Evolutionary conservation across 2,888 invertebrate species (phyloP).

Genomic region (Fragum sueziense): DNA sequence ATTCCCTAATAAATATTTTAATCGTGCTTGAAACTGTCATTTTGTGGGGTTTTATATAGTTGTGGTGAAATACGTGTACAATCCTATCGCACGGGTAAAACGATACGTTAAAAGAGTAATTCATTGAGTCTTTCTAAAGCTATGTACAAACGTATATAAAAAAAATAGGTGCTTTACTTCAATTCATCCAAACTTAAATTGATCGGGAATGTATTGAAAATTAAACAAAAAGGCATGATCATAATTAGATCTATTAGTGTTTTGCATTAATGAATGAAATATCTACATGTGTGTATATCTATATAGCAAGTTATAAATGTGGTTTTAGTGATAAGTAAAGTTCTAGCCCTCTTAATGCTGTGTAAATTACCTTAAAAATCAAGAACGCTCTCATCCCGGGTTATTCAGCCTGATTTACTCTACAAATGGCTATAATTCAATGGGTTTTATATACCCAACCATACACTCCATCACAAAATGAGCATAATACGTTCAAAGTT

Average conservation of each 20-base stretch:
- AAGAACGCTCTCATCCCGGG: conserved; percentile 5
- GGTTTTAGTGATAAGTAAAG: too few species aligned
- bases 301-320: too few species aligned
- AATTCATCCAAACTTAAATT: too few species aligned
- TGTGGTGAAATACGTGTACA: too few species aligned
- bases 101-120: too few species aligned
- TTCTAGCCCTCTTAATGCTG: background rate
- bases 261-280: too few species aligned
- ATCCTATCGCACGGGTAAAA: too few species aligned
- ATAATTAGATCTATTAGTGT: too few species aligned
- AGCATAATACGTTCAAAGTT: too few species aligned
- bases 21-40: conserved; percentile 1
- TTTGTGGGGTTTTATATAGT: background rate
- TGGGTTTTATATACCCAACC: background rate
- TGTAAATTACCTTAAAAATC: conserved; percentile 25
- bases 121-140: background rate
- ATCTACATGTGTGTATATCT: too few species aligned
- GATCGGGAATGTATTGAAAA: too few species aligned
- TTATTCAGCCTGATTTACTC: conserved; percentile 15
- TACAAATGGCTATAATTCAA: background rate
- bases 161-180: background rate
- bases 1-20: background rate
- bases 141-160: background rate
- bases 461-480: background rate
- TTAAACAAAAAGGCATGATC: too few species aligned